Evolutionary conservation across 1,140 invertebrate species (phyloP), one percentile per base, ranked within the genome.

Genomic region (Philotrypesis tridentata): DNA sequence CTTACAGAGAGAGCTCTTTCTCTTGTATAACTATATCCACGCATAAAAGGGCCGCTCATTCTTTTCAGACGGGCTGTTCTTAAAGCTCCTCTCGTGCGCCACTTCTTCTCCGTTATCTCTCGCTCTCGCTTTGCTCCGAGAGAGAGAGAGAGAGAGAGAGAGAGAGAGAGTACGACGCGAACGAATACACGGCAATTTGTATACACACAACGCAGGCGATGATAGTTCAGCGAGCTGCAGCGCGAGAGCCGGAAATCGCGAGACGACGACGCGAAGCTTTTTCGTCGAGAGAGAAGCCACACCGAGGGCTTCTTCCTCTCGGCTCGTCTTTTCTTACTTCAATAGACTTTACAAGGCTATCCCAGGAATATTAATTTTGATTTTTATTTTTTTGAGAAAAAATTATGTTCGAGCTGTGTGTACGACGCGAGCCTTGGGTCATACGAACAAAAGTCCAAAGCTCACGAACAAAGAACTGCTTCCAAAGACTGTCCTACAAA

Each of bases 21-120:
- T 31, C 43, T 60, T 4, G 29, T 74, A 74, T 74, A 74, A n/a
- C 12, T 74, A 40, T 60, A 60, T 37, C 21, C 33, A 25, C 37
- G 33, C 37, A 71, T 71, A 71, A 63, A 12, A 55, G 73, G 37
- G n/a, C 27, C 63, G 17, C 27, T 9, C 60, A 17, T 68, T 79
- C 77, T 71, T 79, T 70, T 60, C 67, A 55, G 43, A 25, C 25
- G 37, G 71, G 17, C 27, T 31, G 63, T 29, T 17, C 78, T 73
- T 61, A 76, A 76, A 76, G 14, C 60, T n/a, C 33, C 9, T 37
- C 48, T 8, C 31, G 63, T 40, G 43, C 40, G 23, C 77, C 21
- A 43, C 68, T 55, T 61, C 78, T 72, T 79, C 78, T 72, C 40
- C 48, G 80, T 82, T 82, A 75, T 82, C 80, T 82, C 74, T 67